phyloP scores from a whole-genome alignment of 2,888 invertebrate genomes.

The Polietes domitor region DNA sequence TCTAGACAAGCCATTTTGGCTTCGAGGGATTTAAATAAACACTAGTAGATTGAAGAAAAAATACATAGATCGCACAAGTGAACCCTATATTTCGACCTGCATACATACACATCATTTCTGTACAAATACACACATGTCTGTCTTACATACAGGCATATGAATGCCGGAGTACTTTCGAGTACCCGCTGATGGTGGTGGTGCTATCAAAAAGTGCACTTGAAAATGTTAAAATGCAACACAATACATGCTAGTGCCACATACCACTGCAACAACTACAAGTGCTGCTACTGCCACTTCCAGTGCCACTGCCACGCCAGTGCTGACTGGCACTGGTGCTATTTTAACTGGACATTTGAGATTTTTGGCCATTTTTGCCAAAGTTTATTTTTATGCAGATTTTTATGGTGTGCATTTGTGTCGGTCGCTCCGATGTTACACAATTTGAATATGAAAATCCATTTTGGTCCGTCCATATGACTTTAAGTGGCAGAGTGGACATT shows the following conservation, averaged over 20 bases:
- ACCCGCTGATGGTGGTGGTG: conserved; percentile 2
- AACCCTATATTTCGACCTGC: neutral
- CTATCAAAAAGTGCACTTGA: conserved; percentile 39
- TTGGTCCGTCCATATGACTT: conserved; percentile 12
- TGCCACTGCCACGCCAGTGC: neutral
- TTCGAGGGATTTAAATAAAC: too few relatives aligned
- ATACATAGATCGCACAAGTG: too few relatives aligned
- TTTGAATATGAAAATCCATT: conserved; percentile 34
- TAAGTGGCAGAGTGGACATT: conserved; percentile 33
- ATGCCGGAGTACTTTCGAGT: conserved; percentile 13
- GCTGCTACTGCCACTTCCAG: neutral
- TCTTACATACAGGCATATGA: neutral
- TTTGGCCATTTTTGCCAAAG: conserved; percentile 34
- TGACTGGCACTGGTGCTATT: conserved; percentile 5
- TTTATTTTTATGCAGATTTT: conserved; percentile 40
- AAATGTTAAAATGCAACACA: conserved; percentile 36
- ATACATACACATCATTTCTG: neutral
- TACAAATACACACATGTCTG: too few relatives aligned
- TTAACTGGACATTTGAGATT: conserved; percentile 40
- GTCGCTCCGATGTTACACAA: conserved; percentile 15
- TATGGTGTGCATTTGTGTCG: conserved; percentile 30
- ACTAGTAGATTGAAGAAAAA: too few relatives aligned
- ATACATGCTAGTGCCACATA: conserved; percentile 1
- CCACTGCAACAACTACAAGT: neutral
- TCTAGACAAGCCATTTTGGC: too few relatives aligned